Conservation (phyloP, 2,888 invertebrate genomes). For the Drosophila limbata region DNA sequence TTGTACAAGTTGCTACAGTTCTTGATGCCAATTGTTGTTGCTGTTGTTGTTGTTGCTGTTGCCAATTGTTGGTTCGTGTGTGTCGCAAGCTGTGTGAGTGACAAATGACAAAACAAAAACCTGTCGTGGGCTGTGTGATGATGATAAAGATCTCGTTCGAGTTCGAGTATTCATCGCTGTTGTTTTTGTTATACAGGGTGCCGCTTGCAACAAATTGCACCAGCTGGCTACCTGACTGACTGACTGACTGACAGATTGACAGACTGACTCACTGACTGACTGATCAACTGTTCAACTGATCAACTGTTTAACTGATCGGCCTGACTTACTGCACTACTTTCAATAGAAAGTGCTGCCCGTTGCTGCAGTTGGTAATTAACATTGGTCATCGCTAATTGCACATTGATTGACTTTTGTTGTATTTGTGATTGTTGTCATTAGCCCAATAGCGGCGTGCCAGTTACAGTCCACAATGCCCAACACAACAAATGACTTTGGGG, state of each 20-base stretch:
- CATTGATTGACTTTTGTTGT: slow-evolving; percentile 75
- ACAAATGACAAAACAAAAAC: slow-evolving; percentile 85
- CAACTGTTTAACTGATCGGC: slow-evolving; percentile 18
- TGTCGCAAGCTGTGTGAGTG: slow-evolving; percentile 83
- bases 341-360: slow-evolving; percentile 63
- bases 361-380: slow-evolving; percentile 59
- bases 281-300: not conserved
- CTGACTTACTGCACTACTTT: slow-evolving; percentile 74
- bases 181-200: slow-evolving; percentile 69
- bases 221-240: slow-evolving; percentile 41
- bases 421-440: slow-evolving; percentile 61
- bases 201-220: slow-evolving; percentile 75
- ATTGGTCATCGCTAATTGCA: slow-evolving; percentile 72
- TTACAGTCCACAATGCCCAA: slow-evolving; percentile 29
- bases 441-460: slow-evolving; percentile 51
- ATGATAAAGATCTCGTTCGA: slow-evolving; percentile 72
- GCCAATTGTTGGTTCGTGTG: slow-evolving; percentile 58
- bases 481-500: slow-evolving; percentile 38
- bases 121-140: slow-evolving; percentile 83
- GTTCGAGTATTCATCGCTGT: slow-evolving; percentile 10
- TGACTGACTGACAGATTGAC: slow-evolving; percentile 11
- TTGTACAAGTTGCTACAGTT: slow-evolving; percentile 76
- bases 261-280: slow-evolving; percentile 6
- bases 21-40: slow-evolving; percentile 56
- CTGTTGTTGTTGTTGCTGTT: slow-evolving; percentile 41